Evolutionary conservation across 2,888 invertebrate species (phyloP).

Genomic region (Prenolepis imparis): DNA sequence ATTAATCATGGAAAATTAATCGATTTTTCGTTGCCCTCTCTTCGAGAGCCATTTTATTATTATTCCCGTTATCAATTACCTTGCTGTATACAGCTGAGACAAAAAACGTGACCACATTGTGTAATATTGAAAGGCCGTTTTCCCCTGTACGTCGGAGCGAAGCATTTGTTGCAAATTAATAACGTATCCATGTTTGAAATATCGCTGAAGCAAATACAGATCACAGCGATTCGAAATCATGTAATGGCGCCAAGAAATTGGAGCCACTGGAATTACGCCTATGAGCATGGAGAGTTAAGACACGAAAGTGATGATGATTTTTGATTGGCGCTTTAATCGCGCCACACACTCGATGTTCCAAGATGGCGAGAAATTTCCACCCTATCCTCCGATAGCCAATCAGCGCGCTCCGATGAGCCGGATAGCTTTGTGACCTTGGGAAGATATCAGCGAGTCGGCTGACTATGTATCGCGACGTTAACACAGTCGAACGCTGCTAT

Average conservation of each 20-base stretch:
- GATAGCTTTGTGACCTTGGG: not conserved
- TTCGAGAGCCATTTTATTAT: not conserved
- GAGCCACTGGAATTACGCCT: too few relatives aligned
- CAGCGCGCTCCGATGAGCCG: not conserved
- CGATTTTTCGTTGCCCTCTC: not conserved
- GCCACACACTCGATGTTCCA: too few relatives aligned
- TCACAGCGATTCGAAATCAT: not conserved
- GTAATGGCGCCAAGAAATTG: not conserved
- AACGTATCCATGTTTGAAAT: slow-evolving; percentile 58
- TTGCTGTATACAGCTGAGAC: slow-evolving; percentile 60
- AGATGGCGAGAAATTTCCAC: not conserved
- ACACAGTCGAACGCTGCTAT: not conserved
- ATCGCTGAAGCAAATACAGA: not conserved
- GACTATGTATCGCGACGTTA: not conserved
- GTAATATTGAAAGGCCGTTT: slow-evolving; percentile 68
- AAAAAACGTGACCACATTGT: slow-evolving; percentile 72
- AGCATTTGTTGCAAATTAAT: slow-evolving; percentile 72
- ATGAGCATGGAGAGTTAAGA: too few relatives aligned
- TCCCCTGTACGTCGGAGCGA: slow-evolving; percentile 30
- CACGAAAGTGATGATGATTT: not conserved
- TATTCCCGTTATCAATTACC: slow-evolving; percentile 43
- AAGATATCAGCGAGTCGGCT: not conserved
- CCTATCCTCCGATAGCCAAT: not conserved
- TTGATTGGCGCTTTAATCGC: not conserved
- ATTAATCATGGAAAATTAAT: not conserved